These are phyloP conservation scores for Epinephelus awoara DNA, from an alignment of 2,797 vertebrate genomes.

Conservation along the genomic window DNA sequence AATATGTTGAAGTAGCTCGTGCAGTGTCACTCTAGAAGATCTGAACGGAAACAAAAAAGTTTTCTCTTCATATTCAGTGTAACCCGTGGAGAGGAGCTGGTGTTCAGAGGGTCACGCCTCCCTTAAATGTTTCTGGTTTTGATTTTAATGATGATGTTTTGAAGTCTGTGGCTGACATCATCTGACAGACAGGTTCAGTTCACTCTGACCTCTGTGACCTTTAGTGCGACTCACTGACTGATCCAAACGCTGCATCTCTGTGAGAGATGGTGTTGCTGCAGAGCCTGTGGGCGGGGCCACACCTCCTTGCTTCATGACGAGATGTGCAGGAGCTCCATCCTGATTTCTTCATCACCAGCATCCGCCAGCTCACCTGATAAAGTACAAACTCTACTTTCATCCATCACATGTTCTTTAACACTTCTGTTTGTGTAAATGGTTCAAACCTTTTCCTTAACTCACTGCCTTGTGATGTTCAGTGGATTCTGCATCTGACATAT, in stretches of 20 bases:
- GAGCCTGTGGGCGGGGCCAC: background rate
- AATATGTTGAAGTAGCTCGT: too few relatives aligned
- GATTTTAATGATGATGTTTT: slow-evolving; percentile 40
- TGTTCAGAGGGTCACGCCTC: too few relatives aligned
- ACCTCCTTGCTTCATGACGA: background rate
- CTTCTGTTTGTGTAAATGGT: slow-evolving; percentile 26
- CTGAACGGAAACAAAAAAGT: too few relatives aligned
- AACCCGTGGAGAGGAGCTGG: too few relatives aligned
- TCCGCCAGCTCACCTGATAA: slow-evolving; percentile 43
- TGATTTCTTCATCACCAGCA: slow-evolving; percentile 50
- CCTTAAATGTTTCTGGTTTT: slow-evolving; percentile 3
- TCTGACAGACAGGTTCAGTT: slow-evolving; percentile 5
- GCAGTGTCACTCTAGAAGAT: too few relatives aligned
- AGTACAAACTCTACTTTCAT: slow-evolving; percentile 31
- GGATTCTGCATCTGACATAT: slow-evolving; percentile 39
- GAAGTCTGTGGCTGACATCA: slow-evolving; percentile 5
- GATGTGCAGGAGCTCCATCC: background rate
- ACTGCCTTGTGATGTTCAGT: slow-evolving; percentile 43
- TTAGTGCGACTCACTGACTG: background rate
- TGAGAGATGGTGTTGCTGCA: slow-evolving; percentile 15
- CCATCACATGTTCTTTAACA: slow-evolving; percentile 8
- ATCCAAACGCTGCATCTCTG: slow-evolving; percentile 4
- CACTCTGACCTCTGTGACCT: background rate
- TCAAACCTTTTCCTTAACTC: slow-evolving; percentile 19
- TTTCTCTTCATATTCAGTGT: too few relatives aligned